A percentile compares a stretch with the other conserved stretches of the same genome.
Conservation (phyloP, 2,113 vertebrate species). For the Morone chrysops region DNA sequence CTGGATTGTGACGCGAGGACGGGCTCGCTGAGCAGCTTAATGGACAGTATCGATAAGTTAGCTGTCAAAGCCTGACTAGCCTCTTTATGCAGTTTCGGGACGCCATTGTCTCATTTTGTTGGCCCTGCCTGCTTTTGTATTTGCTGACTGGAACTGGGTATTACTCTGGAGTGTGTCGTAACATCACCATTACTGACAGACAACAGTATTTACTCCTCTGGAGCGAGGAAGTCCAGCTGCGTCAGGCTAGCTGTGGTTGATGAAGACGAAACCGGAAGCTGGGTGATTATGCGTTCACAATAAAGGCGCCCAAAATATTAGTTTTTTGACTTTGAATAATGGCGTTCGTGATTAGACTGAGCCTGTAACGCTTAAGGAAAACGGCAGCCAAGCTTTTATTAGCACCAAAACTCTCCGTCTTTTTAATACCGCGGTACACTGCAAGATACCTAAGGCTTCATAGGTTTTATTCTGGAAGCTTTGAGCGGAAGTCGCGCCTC, state of each 20-base stretch:
- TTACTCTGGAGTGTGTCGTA: conserved; percentile 13
- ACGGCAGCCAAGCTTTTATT: neutral
- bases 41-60: conserved; percentile 23
- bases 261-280: neutral
- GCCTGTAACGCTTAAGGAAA: fast-evolving
- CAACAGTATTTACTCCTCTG: conserved; percentile 57
- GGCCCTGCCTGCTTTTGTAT: neutral
- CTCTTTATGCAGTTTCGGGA: neutral
- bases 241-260: neutral
- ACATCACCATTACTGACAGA: conserved; percentile 8
- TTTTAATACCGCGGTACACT: fast-evolving
- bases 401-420: no score
- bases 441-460: fast-evolving
- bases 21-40: conserved; percentile 8
- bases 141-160: conserved; percentile 9
- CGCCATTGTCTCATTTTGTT: neutral
- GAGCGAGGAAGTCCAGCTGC: conserved; percentile 46
- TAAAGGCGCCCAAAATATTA: neutral
- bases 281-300: neutral
- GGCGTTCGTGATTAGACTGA: neutral
- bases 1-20: conserved; percentile 9
- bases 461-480: conserved; percentile 54
- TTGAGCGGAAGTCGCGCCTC: conserved; percentile 20
- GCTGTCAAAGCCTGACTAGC: neutral
- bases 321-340: neutral